phyloP scores from a whole-genome alignment of 2,888 invertebrate genomes.

The Epistrophe eligans region DNA sequence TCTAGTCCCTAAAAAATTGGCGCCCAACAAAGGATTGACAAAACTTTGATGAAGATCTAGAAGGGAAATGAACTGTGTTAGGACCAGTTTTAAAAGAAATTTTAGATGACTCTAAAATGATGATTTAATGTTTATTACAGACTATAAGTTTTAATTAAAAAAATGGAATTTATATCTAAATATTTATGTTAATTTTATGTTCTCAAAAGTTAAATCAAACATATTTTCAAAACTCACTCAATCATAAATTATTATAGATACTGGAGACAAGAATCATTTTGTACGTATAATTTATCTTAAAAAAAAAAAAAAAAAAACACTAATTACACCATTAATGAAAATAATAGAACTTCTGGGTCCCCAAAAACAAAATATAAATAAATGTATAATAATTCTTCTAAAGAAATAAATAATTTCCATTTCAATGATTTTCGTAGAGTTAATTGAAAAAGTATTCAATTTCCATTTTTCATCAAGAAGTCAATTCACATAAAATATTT shows the following conservation, averaged over 20 bases:
- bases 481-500: neutral
- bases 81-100: too few relatives aligned
- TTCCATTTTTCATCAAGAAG: constrained; percentile 4
- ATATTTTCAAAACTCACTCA: neutral
- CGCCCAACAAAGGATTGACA: too few relatives aligned
- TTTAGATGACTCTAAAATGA: too few relatives aligned
- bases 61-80: too few relatives aligned
- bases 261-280: neutral
- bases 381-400: neutral
- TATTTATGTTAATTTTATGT: too few relatives aligned
- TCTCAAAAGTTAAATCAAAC: too few relatives aligned
- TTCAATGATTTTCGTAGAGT: neutral
- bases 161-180: too few relatives aligned
- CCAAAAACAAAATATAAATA: neutral
- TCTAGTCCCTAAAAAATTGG: too few relatives aligned
- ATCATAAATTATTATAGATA: neutral
- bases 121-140: too few relatives aligned
- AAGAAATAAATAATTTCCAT: constrained; percentile 8
- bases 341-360: neutral
- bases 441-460: constrained; percentile 26
- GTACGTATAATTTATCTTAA: neutral
- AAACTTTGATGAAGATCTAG: too few relatives aligned
- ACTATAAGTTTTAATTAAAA: too few relatives aligned
- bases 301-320: neutral
- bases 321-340: neutral